A percentile compares a stretch with the other conserved stretches of the same genome.
Conservation (phyloP, 2,113 vertebrate species). For the Dipodomys spectabilis region DNA sequence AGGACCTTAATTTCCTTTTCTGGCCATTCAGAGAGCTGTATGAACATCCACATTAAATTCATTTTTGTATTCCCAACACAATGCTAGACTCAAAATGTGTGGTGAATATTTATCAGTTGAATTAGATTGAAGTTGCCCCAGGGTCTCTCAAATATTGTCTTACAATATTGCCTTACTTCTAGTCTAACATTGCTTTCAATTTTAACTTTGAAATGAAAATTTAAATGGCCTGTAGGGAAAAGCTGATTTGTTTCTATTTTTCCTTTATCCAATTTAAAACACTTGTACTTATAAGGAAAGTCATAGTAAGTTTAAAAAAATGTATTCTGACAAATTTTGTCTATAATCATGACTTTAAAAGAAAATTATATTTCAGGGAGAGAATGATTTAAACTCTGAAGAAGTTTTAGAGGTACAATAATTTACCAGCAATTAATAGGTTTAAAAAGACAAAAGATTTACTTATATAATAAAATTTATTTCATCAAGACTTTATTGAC, state of each 20-base stretch:
- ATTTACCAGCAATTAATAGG: neutral
- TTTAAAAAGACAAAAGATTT: constrained; percentile 5
- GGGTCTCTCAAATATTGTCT: constrained; percentile 32
- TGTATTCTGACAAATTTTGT: neutral
- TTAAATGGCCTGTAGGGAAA: constrained; percentile 16
- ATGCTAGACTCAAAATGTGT: constrained; percentile 10
- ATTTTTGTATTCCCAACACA: constrained; percentile 49
- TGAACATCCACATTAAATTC: constrained; percentile 46
- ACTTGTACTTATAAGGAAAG: neutral
- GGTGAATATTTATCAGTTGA: constrained; percentile 60
- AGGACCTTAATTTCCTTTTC: constrained; percentile 40
- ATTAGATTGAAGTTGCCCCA: constrained; percentile 19
- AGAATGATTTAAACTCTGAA: neutral
- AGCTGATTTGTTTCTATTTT: neutral
- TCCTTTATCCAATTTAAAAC: constrained; percentile 14
- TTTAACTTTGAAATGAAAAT: constrained; percentile 60
- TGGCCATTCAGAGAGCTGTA: neutral
- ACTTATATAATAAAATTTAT: constrained; percentile 4
- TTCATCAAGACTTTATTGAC: neutral
- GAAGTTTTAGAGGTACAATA: neutral
- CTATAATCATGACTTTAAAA: constrained; percentile 23
- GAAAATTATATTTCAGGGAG: neutral
- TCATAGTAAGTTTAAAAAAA: constrained; percentile 27
- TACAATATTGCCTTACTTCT: constrained; percentile 40
- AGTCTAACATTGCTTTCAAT: constrained; percentile 39